Evolutionary conservation across 23 tunicate genomes (phyloP), one percentile per base, ranked within the genome.

Genomic region (Corella eumyota): DNA sequence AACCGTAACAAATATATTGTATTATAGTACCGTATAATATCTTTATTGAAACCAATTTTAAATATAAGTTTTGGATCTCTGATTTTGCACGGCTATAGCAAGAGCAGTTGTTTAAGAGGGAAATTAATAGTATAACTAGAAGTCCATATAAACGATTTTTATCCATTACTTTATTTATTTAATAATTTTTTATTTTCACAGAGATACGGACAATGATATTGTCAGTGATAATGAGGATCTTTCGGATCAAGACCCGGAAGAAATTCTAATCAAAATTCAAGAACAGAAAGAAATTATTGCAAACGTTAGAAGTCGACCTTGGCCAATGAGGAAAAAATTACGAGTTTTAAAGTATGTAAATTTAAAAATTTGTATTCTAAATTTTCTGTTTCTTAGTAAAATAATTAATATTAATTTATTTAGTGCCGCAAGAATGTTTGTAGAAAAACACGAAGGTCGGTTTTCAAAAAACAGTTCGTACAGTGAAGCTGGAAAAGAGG

Each of bases 261-360:
- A 75, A 25, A 56, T 75, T 29, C 35, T 65, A 19, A 30, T 37
- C 9, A 55, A 56, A 4, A 75, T 75, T 65, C 72, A 75, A 67
- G 28, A 56, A 45, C 65, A 75, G 63, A 75, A 75, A 49, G 81
- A 75, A 30, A 65, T 75, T 0, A 75, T 75, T 2, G 72, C 81
- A n/a, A 51, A 34, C 32, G 81, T 75, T 20, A 36, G 64, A 56
- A 26, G 72, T 36, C 74, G 72, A 45, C 87, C 87, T 11, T 79
- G 87, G 87, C 65, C 77, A 0, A 79, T 79, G 87, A 63, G 37
- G 25, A 71, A 79, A 54, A 79, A 79, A 55, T 31, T 79, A 31
- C 51, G 50, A 62, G 68, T 77, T 15, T 45, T 79, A 25, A 56
- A 66, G 81, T 75, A 75, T 54, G 59, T 37, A n/a, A n/a, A n/a